phyloP scores from a whole-genome alignment of 2,888 invertebrate species.

The Trissoscelio sp. region DNA sequence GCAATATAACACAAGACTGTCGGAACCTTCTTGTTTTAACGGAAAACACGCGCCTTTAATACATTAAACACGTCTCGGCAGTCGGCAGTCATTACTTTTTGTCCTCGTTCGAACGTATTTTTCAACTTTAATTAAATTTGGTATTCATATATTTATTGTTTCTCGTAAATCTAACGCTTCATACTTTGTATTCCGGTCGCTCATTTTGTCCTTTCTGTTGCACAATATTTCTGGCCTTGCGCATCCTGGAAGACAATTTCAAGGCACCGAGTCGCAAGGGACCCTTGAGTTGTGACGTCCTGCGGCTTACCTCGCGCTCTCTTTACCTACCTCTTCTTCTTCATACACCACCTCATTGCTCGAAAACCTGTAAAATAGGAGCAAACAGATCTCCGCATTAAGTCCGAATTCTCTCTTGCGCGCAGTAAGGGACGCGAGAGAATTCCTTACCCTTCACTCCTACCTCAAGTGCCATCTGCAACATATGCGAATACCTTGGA shows the following conservation, averaged over 20 bases:
- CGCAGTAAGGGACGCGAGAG: slow-evolving; percentile 63
- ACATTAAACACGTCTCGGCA: slow-evolving; percentile 21
- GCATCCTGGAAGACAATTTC: slow-evolving; percentile 65
- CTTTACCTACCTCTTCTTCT: slow-evolving; percentile 61
- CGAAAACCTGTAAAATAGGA: slow-evolving; percentile 74
- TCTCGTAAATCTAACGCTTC: slow-evolving; percentile 49
- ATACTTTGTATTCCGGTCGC: slow-evolving; percentile 56
- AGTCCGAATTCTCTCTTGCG: slow-evolving; percentile 66
- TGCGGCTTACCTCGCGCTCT: slow-evolving; percentile 62
- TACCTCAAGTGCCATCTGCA: slow-evolving; percentile 55
- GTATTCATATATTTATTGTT: slow-evolving; percentile 64
- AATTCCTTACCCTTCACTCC: slow-evolving; percentile 59
- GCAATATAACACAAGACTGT: not conserved
- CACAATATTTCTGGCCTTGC: slow-evolving; percentile 65
- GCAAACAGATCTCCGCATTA: slow-evolving; percentile 73
- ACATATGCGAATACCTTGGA: slow-evolving; percentile 59
- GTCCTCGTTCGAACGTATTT: slow-evolving; percentile 27
- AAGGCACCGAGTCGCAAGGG: slow-evolving; percentile 62
- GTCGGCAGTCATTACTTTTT: slow-evolving; percentile 44
- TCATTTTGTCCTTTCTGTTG: slow-evolving; percentile 61
- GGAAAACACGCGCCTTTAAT: slow-evolving; percentile 5
- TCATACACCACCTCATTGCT: slow-evolving; percentile 69
- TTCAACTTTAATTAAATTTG: slow-evolving; percentile 57
- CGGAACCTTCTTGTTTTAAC: not conserved
- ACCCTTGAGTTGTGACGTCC: slow-evolving; percentile 64